Evolutionary conservation across 2,888 invertebrate genomes (phyloP), one percentile per base, ranked within the genome.

Genomic region (Choristoneura rosaceana): DNA sequence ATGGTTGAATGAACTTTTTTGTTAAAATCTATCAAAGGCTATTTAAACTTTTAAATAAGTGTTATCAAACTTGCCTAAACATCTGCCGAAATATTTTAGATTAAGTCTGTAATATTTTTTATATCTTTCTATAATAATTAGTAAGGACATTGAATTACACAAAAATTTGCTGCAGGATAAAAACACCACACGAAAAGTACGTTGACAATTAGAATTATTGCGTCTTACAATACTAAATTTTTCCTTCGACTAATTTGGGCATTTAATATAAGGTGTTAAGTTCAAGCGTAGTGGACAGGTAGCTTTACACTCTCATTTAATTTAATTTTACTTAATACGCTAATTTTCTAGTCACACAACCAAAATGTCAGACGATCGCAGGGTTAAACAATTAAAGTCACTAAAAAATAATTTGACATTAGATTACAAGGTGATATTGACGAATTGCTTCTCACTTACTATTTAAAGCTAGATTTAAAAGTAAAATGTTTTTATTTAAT

Each of bases 401-500:
- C 71, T 65, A 71, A 70, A 87, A 88, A 84, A 76, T 90, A 92
- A 92, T 87, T 92, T 92, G 92, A 92, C 92, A 78, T 83, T 75
- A 74, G 78, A 81, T 90, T 88, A 85, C 87, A 80, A 79, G 80
- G 80, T 90, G 91, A 92, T 92, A 84, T 84, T 78, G 69, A 79
- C 74, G 59, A 82, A 87, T 88, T 88, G 87, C 84, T 88, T 86
- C 79, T 82, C 74, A 75, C 70, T 80, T 81, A 74, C 38, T 64
- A 74, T 71, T 74, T 74, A 74, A 76, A 77, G 74, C 74, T 75
- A 75, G 55, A 45, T 63, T 78, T 69, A 50, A 74, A 25, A 61
- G 70, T 61, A 58, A 62, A 8, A 7, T 33, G 50, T 38, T 33
- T n/a, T 34, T 52, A 50, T n/a, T 64, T 25, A n/a, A n/a, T 50